These are phyloP conservation scores for Mercenaria mercenaria DNA, from an alignment of 1,140 invertebrate species.

Conservation along the genomic window DNA sequence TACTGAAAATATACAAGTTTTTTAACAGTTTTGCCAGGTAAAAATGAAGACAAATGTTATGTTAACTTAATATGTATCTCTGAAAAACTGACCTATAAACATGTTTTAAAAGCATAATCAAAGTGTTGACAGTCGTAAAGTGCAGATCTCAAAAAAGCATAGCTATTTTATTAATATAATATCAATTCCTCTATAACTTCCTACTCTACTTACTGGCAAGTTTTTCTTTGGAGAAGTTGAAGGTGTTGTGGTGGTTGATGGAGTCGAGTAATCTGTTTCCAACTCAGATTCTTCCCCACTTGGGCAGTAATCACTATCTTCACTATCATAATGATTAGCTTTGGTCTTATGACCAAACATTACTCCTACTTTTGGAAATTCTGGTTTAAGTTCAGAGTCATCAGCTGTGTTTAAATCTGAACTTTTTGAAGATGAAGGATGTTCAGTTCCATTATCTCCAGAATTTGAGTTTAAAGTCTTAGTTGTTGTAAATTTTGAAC, in stretches of 20 bases:
- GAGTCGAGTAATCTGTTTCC: not conserved
- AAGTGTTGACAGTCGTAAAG: too few relatives aligned
- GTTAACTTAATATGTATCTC: too few relatives aligned
- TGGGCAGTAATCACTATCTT: slow-evolving; percentile 82
- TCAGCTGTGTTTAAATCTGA: not conserved
- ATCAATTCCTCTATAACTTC: too few relatives aligned
- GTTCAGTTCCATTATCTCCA: slow-evolving; percentile 1
- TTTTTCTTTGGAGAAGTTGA: slow-evolving; percentile 68
- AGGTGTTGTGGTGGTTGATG: slow-evolving; percentile 62
- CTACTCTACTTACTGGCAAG: slow-evolving; percentile 63
- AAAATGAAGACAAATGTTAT: too few relatives aligned
- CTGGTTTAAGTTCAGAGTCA: not conserved
- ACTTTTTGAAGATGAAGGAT: not conserved
- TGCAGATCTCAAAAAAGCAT: too few relatives aligned
- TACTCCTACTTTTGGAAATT: slow-evolving; percentile 71
- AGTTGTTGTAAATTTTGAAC: not conserved
- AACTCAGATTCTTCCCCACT: slow-evolving; percentile 76
- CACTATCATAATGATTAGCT: slow-evolving; percentile 51
- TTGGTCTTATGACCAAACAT: slow-evolving; percentile 69
- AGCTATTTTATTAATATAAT: not conserved
- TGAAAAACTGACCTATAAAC: too few relatives aligned
- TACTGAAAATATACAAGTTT: too few relatives aligned
- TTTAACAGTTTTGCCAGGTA: too few relatives aligned
- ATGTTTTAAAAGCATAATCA: too few relatives aligned
- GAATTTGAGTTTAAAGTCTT: slow-evolving; percentile 34